Percentiles rank a stretch among this genome's conserved stretches.
These are phyloP conservation scores for Nephrotoma flavescens DNA, from an alignment of 2,888 invertebrate genomes.

Conservation along the genomic window DNA sequence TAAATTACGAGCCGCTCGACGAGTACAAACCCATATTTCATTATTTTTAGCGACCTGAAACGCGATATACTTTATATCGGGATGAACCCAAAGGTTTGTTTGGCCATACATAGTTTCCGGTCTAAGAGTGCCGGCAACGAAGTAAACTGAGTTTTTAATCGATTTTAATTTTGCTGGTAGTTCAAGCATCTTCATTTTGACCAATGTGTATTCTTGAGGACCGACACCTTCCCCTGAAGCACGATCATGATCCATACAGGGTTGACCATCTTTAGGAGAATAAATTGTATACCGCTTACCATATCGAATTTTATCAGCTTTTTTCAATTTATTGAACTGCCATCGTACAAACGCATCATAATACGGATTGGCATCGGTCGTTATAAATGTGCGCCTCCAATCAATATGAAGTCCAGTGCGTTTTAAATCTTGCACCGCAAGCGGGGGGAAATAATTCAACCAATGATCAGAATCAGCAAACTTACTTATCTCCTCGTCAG, in stretches of 20 bases:
- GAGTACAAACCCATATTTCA: conserved; percentile 78
- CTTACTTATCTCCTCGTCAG: conserved; percentile 78
- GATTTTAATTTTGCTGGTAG: conserved; percentile 35
- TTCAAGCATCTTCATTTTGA: conserved; percentile 76
- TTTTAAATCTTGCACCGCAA: conserved; percentile 72
- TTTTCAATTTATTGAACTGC: conserved; percentile 82
- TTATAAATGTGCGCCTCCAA: conserved; percentile 96
- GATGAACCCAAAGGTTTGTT: conserved; percentile 97
- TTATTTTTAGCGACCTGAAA: conserved; percentile 51
- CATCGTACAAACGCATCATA: conserved; percentile 96
- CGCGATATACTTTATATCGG: conserved; percentile 86
- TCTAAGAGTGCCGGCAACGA: conserved; percentile 94
- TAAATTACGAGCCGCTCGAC: conserved; percentile 88
- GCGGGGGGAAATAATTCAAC: conserved; percentile 94
- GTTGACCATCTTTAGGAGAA: conserved; percentile 92
- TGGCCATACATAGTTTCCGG: conserved; percentile 99
- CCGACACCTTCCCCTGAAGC: conserved; percentile 94
- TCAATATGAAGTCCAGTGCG: conserved; percentile 89
- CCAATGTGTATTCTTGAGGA: conserved; percentile 92
- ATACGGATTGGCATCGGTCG: conserved; percentile 94
- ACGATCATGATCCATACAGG: conserved; percentile 99
- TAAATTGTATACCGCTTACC: conserved; percentile 95
- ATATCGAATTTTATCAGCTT: conserved; percentile 81
- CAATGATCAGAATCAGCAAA: conserved; percentile 87
- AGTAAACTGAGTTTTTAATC: conserved; percentile 23